Evolutionary conservation across 1,140 invertebrate species (phyloP).

Genomic region (Leptoteleia sp.): DNA sequence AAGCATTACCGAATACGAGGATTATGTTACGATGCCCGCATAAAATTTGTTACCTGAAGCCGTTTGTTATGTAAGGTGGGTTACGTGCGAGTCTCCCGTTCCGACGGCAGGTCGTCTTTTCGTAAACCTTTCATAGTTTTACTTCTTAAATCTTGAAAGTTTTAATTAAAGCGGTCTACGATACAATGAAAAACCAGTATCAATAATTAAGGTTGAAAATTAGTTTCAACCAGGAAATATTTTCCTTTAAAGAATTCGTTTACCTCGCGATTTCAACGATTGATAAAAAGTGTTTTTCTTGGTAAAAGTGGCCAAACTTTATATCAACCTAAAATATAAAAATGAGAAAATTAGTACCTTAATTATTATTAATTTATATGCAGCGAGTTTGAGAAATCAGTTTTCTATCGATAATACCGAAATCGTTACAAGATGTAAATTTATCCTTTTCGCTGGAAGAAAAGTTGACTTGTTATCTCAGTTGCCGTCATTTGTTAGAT

Average conservation of each 20-base stretch:
- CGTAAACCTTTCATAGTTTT: too few species aligned
- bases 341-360: constrained; percentile 1
- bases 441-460: background rate
- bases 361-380: background rate
- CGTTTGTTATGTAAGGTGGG: constrained; percentile 50
- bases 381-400: background rate
- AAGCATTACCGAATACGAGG: constrained; percentile 60
- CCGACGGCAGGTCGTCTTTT: constrained; percentile 11
- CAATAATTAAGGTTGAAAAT: too few species aligned
- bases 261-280: background rate
- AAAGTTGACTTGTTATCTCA: constrained; percentile 34
- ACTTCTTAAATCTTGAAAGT: background rate
- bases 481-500: constrained; percentile 27
- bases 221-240: too few species aligned
- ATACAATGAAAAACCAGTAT: too few species aligned
- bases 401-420: background rate
- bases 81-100: constrained; percentile 15
- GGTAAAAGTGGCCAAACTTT: background rate
- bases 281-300: background rate
- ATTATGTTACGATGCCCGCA: constrained; percentile 74
- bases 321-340: background rate
- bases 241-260: background rate
- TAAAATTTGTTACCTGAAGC: constrained; percentile 61
- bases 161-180: too few species aligned
- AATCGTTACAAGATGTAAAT: background rate